These are phyloP conservation scores for Cyclura pinguis DNA, from an alignment of 2,797 vertebrate genomes.

Conservation along the genomic window DNA sequence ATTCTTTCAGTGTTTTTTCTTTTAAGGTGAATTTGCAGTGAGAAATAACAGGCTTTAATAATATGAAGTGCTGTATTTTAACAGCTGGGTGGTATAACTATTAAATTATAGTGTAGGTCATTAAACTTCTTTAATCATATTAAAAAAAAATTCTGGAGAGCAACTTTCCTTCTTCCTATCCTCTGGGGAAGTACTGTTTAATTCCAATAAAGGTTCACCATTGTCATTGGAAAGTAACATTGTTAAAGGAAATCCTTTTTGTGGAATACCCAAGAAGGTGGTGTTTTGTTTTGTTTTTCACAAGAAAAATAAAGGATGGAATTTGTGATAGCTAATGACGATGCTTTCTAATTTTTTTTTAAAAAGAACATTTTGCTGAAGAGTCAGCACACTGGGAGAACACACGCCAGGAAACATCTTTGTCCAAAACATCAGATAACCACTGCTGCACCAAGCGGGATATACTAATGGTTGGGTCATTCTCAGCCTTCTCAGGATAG, in stretches of 20 bases:
- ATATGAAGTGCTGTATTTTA: conserved; percentile 58
- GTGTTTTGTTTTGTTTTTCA: background rate
- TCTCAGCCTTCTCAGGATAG: background rate
- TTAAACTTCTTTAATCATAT: conserved; percentile 54
- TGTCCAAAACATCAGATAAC: background rate
- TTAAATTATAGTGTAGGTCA: conserved; percentile 45
- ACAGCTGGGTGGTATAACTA: conserved; percentile 48
- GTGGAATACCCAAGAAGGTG: background rate
- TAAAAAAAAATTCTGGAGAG: conserved; percentile 40
- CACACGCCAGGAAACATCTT: background rate
- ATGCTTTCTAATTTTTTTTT: background rate
- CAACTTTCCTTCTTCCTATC: conserved; percentile 29
- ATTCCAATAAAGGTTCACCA: conserved; percentile 50
- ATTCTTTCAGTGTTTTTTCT: background rate
- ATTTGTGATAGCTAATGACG: conserved; percentile 27
- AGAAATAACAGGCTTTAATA: conserved; percentile 53
- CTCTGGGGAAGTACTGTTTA: conserved; percentile 43
- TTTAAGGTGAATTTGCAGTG: conserved; percentile 41
- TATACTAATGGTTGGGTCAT: too few species aligned
- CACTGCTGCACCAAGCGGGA: too few species aligned
- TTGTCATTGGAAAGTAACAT: conserved; percentile 41
- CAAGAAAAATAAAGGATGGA: background rate
- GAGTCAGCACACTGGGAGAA: background rate
- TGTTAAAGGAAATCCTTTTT: conserved; percentile 30
- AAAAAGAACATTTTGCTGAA: background rate